Evolutionary conservation across 2,797 vertebrate species (phyloP).

Genomic region (Neostethus bicornis): DNA sequence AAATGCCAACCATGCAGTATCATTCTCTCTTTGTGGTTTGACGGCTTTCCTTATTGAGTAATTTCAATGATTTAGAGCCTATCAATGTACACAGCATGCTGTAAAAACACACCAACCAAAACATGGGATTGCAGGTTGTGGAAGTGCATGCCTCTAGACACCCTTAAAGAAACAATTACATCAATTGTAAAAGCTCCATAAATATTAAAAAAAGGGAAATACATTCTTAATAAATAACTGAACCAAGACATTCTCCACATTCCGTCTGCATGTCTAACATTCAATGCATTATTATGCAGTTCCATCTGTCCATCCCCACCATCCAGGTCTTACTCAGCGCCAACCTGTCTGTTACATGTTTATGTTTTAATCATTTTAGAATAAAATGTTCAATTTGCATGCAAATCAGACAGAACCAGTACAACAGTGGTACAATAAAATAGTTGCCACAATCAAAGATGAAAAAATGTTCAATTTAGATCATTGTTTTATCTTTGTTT

Average conservation of each 20-base stretch:
- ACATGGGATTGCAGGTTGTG: conserved; percentile 47
- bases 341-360: conserved; percentile 21
- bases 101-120: conserved; percentile 64
- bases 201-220: conserved; percentile 54
- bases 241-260: conserved; percentile 22
- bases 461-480: not conserved
- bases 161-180: conserved; percentile 51
- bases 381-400: not conserved
- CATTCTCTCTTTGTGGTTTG: conserved; percentile 43
- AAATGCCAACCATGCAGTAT: conserved; percentile 38
- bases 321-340: conserved; percentile 20
- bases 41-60: conserved; percentile 57
- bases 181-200: conserved; percentile 63
- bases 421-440: not conserved
- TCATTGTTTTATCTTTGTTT: too few relatives aligned
- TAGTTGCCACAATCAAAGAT: not conserved
- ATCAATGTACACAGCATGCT: conserved; percentile 63
- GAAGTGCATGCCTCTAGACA: conserved; percentile 57
- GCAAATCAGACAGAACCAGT: conserved; percentile 2
- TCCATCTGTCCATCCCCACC: conserved; percentile 7
- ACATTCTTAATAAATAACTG: conserved; percentile 19
- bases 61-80: conserved; percentile 70
- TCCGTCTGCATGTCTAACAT: conserved; percentile 22
- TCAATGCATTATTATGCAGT: conserved; percentile 20
- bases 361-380: conserved; percentile 2